phyloP scores from a whole-genome alignment of 2,888 invertebrate genomes.

The Punctoribates punctum region DNA sequence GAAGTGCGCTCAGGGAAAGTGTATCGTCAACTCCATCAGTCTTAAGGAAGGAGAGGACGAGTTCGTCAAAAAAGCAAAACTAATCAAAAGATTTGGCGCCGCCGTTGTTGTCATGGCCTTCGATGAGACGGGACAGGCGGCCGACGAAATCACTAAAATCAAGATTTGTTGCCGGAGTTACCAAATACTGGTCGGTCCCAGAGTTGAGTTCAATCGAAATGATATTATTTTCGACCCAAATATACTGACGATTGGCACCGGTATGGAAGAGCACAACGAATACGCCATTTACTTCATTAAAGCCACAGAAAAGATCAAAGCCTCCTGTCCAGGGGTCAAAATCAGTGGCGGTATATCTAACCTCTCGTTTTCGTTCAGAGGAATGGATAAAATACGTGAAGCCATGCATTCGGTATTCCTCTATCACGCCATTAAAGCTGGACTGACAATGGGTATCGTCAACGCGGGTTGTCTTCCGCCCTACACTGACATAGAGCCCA shows the following conservation, averaged over 20 bases:
- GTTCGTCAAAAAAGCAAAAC: slow-evolving; percentile 57
- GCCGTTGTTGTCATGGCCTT: slow-evolving; percentile 63
- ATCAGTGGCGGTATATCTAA: slow-evolving; percentile 62
- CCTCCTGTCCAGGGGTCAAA: slow-evolving; percentile 55
- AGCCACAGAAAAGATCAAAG: slow-evolving; percentile 58
- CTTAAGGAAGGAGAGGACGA: slow-evolving; percentile 61
- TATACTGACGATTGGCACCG: slow-evolving; percentile 62
- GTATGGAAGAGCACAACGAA: slow-evolving; percentile 60
- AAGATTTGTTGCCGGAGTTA: slow-evolving; percentile 60
- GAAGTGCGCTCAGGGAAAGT: slow-evolving; percentile 60
- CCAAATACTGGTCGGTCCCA: slow-evolving; percentile 56
- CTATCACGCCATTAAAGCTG: slow-evolving; percentile 60
- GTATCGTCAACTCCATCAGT: slow-evolving; percentile 61
- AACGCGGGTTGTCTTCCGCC: slow-evolving; percentile 61
- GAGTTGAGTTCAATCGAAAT: slow-evolving; percentile 58
- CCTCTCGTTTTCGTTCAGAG: slow-evolving; percentile 61
- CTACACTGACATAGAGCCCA: slow-evolving; percentile 59
- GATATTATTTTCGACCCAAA: slow-evolving; percentile 63
- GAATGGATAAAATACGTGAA: slow-evolving; percentile 59
- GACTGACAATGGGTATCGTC: slow-evolving; percentile 62
- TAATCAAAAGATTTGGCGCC: slow-evolving; percentile 58
- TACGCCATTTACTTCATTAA: slow-evolving; percentile 60
- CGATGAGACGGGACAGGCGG: slow-evolving; percentile 61
- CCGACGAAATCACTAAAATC: slow-evolving; percentile 57
- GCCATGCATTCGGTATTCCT: slow-evolving; percentile 62